A percentile compares a stretch with the other conserved stretches of the same genome.
Conservation (phyloP, 2,888 invertebrate species). For the Synergus umbraculus region DNA sequence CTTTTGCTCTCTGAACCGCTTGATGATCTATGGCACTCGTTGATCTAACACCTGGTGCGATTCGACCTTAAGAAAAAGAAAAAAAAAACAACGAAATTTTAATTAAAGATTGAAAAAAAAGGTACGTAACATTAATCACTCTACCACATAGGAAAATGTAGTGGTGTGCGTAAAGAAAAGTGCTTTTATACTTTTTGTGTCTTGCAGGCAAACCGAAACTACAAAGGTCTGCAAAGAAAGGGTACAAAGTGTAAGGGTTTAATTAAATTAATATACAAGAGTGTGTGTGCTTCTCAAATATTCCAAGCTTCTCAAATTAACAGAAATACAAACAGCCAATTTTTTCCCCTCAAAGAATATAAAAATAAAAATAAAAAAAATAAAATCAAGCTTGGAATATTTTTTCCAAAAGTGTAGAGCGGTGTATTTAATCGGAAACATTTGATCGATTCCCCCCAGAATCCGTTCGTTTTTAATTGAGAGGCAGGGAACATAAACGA, state of each 20-base stretch:
- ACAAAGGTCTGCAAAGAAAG: slow-evolving; percentile 13
- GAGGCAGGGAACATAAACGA: background rate
- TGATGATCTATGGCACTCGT: slow-evolving; percentile 96
- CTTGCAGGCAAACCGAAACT: slow-evolving; percentile 9
- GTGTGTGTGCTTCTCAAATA: slow-evolving; percentile 6
- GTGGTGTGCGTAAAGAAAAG: slow-evolving; percentile 16
- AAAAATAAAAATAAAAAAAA: background rate
- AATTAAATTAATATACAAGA: background rate
- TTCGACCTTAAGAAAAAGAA: slow-evolving; percentile 60
- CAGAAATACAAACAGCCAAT: background rate
- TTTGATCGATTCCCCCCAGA: background rate
- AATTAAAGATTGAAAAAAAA: background rate
- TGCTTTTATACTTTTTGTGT: slow-evolving; percentile 8
- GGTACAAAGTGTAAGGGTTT: background rate
- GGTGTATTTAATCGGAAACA: background rate
- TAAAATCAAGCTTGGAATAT: background rate
- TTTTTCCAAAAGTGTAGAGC: background rate
- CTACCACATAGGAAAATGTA: background rate
- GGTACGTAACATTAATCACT: background rate
- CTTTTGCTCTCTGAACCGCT: slow-evolving; percentile 92
- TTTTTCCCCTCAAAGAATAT: no score
- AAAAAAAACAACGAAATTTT: background rate
- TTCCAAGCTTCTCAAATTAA: background rate
- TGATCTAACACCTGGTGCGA: slow-evolving; percentile 81
- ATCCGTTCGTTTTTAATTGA: background rate